Percentiles rank a stretch among this genome's conserved stretches.
Conservation (phyloP, 2,888 invertebrate species). For the Mycogona germanica region DNA sequence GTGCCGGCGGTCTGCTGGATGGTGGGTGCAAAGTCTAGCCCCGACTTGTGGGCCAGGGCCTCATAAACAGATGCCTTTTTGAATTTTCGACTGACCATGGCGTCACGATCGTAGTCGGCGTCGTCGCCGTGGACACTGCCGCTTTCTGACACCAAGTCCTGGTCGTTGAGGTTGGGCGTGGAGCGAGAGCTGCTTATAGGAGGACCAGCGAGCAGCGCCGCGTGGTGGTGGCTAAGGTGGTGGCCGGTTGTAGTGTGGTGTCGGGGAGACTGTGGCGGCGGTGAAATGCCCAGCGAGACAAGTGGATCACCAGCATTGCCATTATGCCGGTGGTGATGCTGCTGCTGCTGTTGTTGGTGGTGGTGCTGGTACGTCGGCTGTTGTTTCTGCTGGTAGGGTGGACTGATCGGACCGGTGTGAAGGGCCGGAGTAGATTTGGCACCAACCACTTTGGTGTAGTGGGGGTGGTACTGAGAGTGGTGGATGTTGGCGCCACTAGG, state of each 20-base stretch:
- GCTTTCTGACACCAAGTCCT: no score
- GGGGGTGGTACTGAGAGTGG: not conserved
- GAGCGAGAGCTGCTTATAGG: conserved; percentile 39
- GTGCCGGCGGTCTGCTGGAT: no score
- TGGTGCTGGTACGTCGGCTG: no score
- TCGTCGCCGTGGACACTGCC: no score
- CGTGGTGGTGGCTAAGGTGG: not conserved
- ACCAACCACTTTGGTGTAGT: conserved; percentile 11
- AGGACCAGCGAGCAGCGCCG: conserved; percentile 4
- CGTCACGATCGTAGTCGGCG: conserved; percentile 16
- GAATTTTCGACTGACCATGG: conserved; percentile 23
- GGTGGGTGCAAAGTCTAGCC: conserved; percentile 23
- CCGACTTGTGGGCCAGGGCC: conserved; percentile 23
- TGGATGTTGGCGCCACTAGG: no score
- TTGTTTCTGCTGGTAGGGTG: no score
- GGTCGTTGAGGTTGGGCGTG: conserved; percentile 38
- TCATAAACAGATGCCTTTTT: conserved; percentile 25
- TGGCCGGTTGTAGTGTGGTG: not conserved
- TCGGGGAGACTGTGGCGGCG: not conserved
- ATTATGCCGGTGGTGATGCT: not conserved
- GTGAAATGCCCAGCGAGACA: not conserved
- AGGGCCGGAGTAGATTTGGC: conserved; percentile 19
- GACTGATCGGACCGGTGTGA: no score
- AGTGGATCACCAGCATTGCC: conserved; percentile 9
- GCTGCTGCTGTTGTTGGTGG: not conserved